phyloP scores from a whole-genome alignment of 2,797 vertebrate genomes.

The Anniella stebbinsi region DNA sequence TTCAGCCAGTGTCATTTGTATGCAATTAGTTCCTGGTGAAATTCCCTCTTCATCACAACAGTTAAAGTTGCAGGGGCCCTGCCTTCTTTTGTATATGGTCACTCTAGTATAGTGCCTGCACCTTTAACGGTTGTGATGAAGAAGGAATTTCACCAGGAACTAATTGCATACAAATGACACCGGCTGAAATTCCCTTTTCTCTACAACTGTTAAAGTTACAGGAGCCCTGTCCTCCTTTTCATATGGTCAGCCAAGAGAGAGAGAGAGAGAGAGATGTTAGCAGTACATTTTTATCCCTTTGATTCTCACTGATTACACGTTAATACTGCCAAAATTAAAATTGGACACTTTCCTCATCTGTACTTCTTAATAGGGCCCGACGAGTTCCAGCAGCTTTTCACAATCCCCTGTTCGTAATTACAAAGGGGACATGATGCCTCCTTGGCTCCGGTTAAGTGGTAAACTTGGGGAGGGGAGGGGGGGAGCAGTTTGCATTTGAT shows the following conservation, averaged over 20 bases:
- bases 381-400: background rate
- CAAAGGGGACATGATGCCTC: conserved; percentile 58
- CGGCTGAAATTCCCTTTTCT: too few species aligned
- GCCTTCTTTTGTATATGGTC: too few species aligned
- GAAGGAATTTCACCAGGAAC: too few species aligned
- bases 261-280: background rate
- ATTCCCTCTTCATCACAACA: too few species aligned
- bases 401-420: conserved; percentile 54
- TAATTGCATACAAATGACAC: too few species aligned
- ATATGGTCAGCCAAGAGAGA: background rate
- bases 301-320: background rate
- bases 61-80: too few species aligned
- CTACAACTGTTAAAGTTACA: too few species aligned
- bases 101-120: too few species aligned
- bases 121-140: too few species aligned
- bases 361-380: background rate
- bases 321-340: conserved; percentile 7
- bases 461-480: conserved; percentile 29
- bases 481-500: conserved; percentile 56
- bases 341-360: background rate
- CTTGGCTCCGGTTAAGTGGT: conserved; percentile 45
- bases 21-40: too few species aligned
- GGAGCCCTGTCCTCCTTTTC: too few species aligned
- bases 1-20: too few species aligned
- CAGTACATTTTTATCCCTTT: accelerated